These are phyloP conservation scores for Palythoa grandiflora DNA, from an alignment of 92 coral and sea anemone species.

Conservation along the genomic window DNA sequence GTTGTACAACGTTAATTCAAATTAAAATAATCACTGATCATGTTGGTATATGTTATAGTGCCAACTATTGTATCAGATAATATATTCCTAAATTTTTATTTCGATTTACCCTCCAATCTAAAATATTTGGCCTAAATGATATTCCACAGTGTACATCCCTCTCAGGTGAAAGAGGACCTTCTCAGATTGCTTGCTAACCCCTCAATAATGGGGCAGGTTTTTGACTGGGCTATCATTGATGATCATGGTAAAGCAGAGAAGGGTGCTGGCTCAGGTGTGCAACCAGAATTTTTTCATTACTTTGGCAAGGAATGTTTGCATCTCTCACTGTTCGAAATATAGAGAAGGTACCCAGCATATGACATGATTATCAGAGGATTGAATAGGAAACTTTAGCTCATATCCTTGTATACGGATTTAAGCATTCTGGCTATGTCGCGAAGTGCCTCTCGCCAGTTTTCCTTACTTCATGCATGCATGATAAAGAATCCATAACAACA, in stretches of 20 bases:
- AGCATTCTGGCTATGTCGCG: conserved; percentile 54
- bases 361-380: conserved; percentile 66
- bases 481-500: conserved; percentile 55
- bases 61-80: no score
- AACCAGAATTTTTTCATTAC: conserved; percentile 51
- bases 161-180: conserved; percentile 56
- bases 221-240: conserved; percentile 62
- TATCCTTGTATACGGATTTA: conserved; percentile 61
- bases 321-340: conserved; percentile 45
- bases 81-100: no score
- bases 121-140: no score
- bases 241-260: conserved; percentile 48
- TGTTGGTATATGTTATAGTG: no score
- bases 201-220: conserved; percentile 35
- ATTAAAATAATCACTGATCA: no score
- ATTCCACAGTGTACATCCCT: conserved; percentile 40
- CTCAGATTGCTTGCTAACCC: conserved; percentile 53
- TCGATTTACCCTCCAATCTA: no score
- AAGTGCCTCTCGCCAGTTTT: conserved; percentile 54
- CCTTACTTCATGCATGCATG: conserved; percentile 56
- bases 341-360: conserved; percentile 63
- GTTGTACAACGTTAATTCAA: no score
- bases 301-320: conserved; percentile 55
- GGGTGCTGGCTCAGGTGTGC: conserved; percentile 55
- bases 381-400: conserved; percentile 61